Percentiles rank a stretch among this genome's conserved stretches.
Evolutionary conservation across 2,888 invertebrate species (phyloP).

Genomic region (Drosophila cracens): DNA sequence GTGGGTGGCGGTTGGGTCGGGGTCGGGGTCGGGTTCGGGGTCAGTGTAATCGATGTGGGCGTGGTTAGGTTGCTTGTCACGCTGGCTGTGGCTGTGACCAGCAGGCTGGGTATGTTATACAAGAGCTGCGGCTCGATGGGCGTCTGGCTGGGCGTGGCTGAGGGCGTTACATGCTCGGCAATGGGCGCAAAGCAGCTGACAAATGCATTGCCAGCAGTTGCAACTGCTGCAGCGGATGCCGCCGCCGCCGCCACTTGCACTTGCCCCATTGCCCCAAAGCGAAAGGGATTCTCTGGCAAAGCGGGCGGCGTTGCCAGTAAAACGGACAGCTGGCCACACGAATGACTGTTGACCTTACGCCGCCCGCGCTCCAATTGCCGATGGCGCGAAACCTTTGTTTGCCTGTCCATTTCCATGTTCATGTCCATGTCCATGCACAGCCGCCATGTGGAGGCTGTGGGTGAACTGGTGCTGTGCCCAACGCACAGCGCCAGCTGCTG

Average conservation of each 20-base stretch:
- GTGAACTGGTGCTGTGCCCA: constrained; percentile 52
- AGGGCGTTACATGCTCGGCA: constrained; percentile 60
- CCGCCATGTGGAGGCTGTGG: constrained; percentile 74
- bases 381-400: constrained; percentile 35
- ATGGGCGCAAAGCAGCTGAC: constrained; percentile 75
- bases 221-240: background rate
- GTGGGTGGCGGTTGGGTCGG: constrained; percentile 6
- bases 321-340: constrained; percentile 61
- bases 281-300: constrained; percentile 66
- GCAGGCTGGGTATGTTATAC: constrained; percentile 58
- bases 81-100: constrained; percentile 47
- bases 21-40: background rate
- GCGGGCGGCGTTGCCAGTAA: constrained; percentile 64
- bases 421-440: constrained; percentile 71
- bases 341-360: constrained; percentile 53
- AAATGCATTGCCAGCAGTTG: constrained; percentile 36
- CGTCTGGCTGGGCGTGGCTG: constrained; percentile 2
- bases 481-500: constrained; percentile 20
- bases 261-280: constrained; percentile 42
- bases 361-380: constrained; percentile 18
- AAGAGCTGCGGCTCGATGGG: constrained; percentile 24
- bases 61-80: constrained; percentile 22
- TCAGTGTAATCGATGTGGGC: constrained; percentile 15
- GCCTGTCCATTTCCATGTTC: constrained; percentile 66
- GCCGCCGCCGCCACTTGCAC: background rate